phyloP scores from a whole-genome alignment of 2,797 vertebrate species.

The Otus scops region DNA sequence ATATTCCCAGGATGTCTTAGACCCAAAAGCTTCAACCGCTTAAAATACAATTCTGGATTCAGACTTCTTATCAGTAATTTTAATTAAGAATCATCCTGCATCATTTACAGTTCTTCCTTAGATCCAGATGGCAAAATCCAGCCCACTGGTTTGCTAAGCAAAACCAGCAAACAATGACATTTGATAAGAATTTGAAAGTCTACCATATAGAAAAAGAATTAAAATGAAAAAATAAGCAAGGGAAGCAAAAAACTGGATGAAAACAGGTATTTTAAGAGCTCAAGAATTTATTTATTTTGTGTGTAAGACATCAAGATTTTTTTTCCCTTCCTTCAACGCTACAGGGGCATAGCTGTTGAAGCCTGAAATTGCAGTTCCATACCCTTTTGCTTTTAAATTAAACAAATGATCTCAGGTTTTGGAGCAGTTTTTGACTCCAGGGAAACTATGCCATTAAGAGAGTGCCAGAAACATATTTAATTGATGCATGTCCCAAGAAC shows the following conservation, averaged over 20 bases:
- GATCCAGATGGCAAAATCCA: constrained; percentile 64
- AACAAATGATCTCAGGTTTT: constrained; percentile 81
- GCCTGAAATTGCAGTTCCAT: constrained; percentile 73
- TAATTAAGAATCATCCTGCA: constrained; percentile 51
- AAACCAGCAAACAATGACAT: constrained; percentile 29
- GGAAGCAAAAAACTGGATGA: background rate
- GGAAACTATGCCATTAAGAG: constrained; percentile 76
- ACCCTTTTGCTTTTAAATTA: constrained; percentile 77
- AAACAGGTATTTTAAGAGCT: constrained; percentile 50
- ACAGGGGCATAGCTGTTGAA: constrained; percentile 63
- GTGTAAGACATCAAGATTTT: constrained; percentile 38
- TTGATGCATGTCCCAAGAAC: constrained; percentile 71
- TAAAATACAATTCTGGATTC: constrained; percentile 57
- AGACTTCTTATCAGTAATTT: constrained; percentile 61
- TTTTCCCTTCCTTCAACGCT: constrained; percentile 52
- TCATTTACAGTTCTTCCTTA: constrained; percentile 62
- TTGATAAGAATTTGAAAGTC: background rate
- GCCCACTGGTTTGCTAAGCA: constrained; percentile 47
- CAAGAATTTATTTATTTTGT: constrained; percentile 60
- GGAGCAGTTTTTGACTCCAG: constrained; percentile 70
- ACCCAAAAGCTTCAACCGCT: constrained; percentile 37
- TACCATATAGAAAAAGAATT: background rate
- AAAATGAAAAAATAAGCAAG: constrained; percentile 25
- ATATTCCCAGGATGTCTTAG: constrained; percentile 28
- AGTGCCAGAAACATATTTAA: constrained; percentile 76